These are phyloP conservation scores for Crypturellus undulatus DNA, from an alignment of 2,113 vertebrate genomes.

Conservation along the genomic window DNA sequence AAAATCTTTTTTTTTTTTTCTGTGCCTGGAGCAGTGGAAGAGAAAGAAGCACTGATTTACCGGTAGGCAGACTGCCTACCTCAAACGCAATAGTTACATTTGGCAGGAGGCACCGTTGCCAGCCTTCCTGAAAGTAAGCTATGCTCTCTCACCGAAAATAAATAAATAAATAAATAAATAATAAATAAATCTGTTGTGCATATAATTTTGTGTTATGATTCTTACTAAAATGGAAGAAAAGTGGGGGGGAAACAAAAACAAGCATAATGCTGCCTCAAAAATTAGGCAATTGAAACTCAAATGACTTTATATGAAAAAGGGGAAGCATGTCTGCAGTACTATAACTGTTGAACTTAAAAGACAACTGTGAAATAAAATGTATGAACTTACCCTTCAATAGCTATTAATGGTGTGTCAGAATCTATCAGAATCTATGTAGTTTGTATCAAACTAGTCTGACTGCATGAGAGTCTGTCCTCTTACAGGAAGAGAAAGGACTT, in stretches of 20 bases:
- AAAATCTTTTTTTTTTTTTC: neutral
- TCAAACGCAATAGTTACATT: neutral
- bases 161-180: neutral
- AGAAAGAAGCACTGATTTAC: neutral
- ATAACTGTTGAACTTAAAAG: neutral
- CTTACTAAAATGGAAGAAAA: neutral
- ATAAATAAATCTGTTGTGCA: neutral
- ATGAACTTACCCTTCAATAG: neutral
- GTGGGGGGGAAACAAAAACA: neutral
- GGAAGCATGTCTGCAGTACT: neutral
- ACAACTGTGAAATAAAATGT: neutral
- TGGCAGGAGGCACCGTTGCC: neutral
- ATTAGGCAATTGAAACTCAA: neutral
- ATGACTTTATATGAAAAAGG: neutral
- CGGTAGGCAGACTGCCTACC: neutral
- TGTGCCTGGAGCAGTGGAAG: rapidly evolving
- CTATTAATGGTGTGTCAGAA: neutral
- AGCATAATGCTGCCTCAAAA: neutral
- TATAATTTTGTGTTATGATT: neutral
- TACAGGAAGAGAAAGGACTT: neutral
- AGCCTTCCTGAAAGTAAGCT: neutral
- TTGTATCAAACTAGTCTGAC: too few species aligned
- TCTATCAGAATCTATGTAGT: neutral
- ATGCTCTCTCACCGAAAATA: neutral
- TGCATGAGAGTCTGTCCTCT: neutral